These are phyloP conservation scores for Callopanchax toddi DNA, from an alignment of 2,113 vertebrate genomes.

Conservation along the genomic window DNA sequence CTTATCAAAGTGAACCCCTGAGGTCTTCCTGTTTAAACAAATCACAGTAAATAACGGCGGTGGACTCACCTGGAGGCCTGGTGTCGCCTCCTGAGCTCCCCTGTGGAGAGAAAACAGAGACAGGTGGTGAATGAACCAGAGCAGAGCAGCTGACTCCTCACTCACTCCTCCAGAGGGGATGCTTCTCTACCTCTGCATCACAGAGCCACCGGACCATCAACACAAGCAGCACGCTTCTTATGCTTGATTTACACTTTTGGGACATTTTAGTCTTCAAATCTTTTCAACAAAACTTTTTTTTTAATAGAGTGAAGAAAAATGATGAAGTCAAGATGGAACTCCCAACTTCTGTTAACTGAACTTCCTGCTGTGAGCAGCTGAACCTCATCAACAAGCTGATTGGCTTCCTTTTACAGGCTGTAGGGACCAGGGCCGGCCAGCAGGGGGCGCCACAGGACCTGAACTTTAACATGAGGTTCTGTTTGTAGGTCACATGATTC, in stretches of 20 bases:
- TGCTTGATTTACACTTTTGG: background rate
- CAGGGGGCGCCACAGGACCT: constrained; percentile 15
- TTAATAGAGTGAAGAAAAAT: background rate
- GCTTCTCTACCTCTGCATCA: constrained; percentile 42
- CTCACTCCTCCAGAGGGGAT: background rate
- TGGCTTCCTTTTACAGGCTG: constrained; percentile 19
- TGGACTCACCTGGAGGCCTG: constrained; percentile 55
- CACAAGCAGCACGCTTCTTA: background rate
- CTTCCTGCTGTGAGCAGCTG: constrained; percentile 49
- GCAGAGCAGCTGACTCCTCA: no score
- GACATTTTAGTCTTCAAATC: constrained; percentile 39
- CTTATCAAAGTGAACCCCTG: no score
- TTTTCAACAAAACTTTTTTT: background rate
- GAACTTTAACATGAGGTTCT: no score
- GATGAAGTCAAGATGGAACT: background rate
- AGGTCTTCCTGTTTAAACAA: no score
- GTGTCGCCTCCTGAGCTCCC: constrained; percentile 5
- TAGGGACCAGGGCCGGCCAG: background rate
- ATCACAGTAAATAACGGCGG: no score
- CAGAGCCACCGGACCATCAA: constrained; percentile 26
- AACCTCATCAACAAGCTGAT: constrained; percentile 51
- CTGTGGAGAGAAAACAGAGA: constrained; percentile 23
- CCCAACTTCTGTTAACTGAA: constrained; percentile 16
- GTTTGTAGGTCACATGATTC: no score
- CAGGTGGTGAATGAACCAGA: background rate